Evolutionary conservation across 2,888 invertebrate species (phyloP), one percentile per base, ranked within the genome.

Genomic region (Oasisia sp.): DNA sequence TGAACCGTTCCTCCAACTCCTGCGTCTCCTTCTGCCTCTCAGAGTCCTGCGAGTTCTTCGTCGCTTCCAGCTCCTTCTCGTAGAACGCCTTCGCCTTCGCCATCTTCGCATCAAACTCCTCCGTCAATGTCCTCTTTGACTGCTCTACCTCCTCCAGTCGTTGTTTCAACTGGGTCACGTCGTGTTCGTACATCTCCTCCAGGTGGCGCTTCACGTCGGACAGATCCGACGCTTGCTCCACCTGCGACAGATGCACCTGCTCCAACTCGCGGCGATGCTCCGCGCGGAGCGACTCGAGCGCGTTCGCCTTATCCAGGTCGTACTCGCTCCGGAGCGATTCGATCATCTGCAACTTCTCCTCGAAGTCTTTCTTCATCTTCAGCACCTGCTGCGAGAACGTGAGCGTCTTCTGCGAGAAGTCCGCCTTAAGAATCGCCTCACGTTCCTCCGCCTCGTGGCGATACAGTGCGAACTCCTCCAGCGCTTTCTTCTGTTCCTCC

Each of bases 1-100:
- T 95, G 92, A 95, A 94, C 92, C 95, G 95, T 91, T 95, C 94
- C 50, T 94, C 93, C 27, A 96, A 93, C n/a, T 91, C 92, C 91
- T 93, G 92, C 32, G 95, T 91, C 19, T 95, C 94, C 38, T 94
- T 94, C 44, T 95, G 94, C 45, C 94, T 92, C 50, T 94, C 94
- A 4, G 94, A 74, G 92, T 93, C 94, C 89, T 95, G 95, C 32
- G 94, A 93, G 90, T 94, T 93, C 92, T 93, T 94, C 44, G 95
- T 93, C 12, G 94, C 95, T 92, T 95, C 95, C 19, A 96, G 93
- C 93, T 96, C 96, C 91, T 96, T 95, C 94, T 96, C 95, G 94
- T 95, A 95, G 92, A 96, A 95, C 32, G 95, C 94, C 93, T 95
- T 95, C 44, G 96, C 95, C 94, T 96, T 95, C 45, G 93, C 94